These are phyloP conservation scores for Hermaeophaga mercurialis DNA, from an alignment of 2,888 invertebrate species.

Conservation along the genomic window DNA sequence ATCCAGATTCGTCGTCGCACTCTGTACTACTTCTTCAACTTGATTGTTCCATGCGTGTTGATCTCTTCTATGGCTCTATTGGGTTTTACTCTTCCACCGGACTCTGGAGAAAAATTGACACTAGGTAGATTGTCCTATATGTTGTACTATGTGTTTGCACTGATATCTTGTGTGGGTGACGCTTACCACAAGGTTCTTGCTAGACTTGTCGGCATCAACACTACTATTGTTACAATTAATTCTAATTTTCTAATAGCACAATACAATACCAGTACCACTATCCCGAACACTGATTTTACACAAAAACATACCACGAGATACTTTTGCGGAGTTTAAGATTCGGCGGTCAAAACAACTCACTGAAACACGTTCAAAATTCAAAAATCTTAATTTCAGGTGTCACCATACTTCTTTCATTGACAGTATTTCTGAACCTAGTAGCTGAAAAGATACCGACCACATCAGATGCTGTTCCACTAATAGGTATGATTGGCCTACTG, in stretches of 20 bases:
- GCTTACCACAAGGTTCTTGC: too few relatives aligned
- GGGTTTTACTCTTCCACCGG: conserved; percentile 97
- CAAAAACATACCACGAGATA: neutral
- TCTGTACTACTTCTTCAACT: conserved; percentile 98
- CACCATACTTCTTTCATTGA: conserved; percentile 95
- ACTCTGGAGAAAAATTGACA: conserved; percentile 95
- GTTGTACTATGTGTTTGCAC: conserved; percentile 45
- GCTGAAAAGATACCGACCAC: conserved; percentile 94
- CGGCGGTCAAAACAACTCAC: conserved; percentile 39
- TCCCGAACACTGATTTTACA: conserved; percentile 5
- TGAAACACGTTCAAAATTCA: conserved; percentile 54
- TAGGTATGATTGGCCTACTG: conserved; percentile 66
- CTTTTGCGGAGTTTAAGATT: conserved; percentile 12
- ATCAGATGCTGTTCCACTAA: conserved; percentile 81
- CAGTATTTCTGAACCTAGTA: conserved; percentile 97
- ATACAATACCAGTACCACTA: neutral
- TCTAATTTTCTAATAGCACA: too few relatives aligned
- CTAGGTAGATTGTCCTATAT: conserved; percentile 70
- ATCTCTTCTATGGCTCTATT: conserved; percentile 98
- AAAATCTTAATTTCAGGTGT: conserved; percentile 76
- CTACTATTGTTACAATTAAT: neutral
- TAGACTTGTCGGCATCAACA: conserved; percentile 30
- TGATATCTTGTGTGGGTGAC: conserved; percentile 48
- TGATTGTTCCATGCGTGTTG: conserved; percentile 98
- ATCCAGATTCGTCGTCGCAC: conserved; percentile 96